Base-by-base conservation (phyloP, 1,140 invertebrate species). In the Tribolium madens region DNA sequence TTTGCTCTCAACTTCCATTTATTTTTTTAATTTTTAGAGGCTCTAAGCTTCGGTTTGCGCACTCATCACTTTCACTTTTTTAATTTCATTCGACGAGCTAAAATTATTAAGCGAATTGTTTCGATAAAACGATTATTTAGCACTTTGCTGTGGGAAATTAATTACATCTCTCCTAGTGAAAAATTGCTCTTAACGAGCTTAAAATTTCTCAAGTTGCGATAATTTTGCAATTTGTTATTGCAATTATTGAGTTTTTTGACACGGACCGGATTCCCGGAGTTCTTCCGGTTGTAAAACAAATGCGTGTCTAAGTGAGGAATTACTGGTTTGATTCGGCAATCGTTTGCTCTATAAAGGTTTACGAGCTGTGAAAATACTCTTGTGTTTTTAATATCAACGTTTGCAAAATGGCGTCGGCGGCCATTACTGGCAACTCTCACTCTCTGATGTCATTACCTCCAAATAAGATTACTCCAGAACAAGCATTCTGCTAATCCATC, bases 61-160 rank as follows among this genome's bases (percentile, higher is more conserved):
- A 3, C 48, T 50, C 48, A 17, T 50, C 48, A 14, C 13, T 17
- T 17, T 50, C 13, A 17, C 15, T 50, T 50, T 50, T 50, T 50
- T 17, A 50, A 50, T 50, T 50, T 50, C 48, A 50, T 12, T 50
- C 15, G 12, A 12, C 47, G 13, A 50, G 57, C 57, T 9, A 33
- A 64, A 31, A 64, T 64, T 36, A 64, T 64, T 33, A 64, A 64
- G 57, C 21, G 57, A 64, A 64, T 64, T 31, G 57, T 64, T 64
- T 64, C 57, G 57, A 64, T 64, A 64, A 64, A 64, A 18, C 26
- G 57, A 64, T 64, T 64, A 64, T 64, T 64, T 64, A 64, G 26
- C 57, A 14, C 57, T 64, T 57, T 57, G 17, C 52, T 26, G 31
- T 4, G 57, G 26, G n/a, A 33, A 64, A 64, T 64, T 64, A 64